Evolutionary conservation across 92 coral and sea anemone genomes (phyloP).

Genomic region (Metridium senile): DNA sequence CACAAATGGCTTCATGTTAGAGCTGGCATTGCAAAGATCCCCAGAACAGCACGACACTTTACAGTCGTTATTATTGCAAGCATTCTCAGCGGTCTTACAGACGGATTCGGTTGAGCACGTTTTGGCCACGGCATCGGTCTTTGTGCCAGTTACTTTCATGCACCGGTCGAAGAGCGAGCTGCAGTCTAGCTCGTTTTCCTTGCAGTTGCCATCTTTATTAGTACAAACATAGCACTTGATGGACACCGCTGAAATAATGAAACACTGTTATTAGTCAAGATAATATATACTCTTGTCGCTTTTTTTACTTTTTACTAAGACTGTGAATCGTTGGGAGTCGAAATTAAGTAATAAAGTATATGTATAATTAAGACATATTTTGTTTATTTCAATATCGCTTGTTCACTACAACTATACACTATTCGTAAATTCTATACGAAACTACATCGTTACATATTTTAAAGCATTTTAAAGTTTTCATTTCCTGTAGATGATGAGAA

Average conservation of each 20-base stretch:
- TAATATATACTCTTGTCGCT: no score
- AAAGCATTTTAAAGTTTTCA: no score
- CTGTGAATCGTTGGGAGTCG: no score
- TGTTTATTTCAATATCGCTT: no score
- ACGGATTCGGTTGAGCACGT: neutral
- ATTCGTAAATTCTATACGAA: no score
- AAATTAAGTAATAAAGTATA: no score
- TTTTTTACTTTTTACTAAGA: no score
- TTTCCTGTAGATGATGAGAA: no score
- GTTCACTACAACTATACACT: no score
- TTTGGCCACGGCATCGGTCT: neutral
- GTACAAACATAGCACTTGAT: constrained; percentile 23
- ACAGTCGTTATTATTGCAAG: neutral
- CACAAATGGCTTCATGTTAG: neutral
- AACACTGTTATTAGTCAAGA: no score
- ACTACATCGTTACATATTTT: no score
- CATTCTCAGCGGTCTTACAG: neutral
- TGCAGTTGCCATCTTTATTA: constrained; percentile 4
- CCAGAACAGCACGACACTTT: constrained; percentile 1
- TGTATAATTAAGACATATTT: no score
- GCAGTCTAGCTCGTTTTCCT: neutral
- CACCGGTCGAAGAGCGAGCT: neutral
- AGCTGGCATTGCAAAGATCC: constrained; percentile 2
- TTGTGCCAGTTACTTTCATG: neutral
- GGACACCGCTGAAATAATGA: constrained; percentile 11